Evolutionary conservation across 2,797 vertebrate genomes (phyloP).

Genomic region (Anabacerthia variegaticeps): DNA sequence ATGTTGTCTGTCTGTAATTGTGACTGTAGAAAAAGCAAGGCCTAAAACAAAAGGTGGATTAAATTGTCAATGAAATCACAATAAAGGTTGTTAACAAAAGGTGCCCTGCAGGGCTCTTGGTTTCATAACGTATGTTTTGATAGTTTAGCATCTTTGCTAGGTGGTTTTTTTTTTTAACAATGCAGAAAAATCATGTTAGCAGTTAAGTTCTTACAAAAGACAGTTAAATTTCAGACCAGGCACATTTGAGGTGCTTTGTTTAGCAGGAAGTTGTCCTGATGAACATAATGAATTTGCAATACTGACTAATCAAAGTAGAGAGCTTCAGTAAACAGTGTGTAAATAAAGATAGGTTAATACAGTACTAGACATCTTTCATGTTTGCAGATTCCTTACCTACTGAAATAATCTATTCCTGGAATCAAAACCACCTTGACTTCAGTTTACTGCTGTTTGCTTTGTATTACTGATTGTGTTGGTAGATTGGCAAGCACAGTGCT

Average conservation of each 20-base stretch:
- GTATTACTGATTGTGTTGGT: background rate
- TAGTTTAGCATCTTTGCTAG: background rate
- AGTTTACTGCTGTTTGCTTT: background rate
- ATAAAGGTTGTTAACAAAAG: slow-evolving; percentile 29
- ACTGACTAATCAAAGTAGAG: background rate
- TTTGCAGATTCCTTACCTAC: background rate
- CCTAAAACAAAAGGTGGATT: slow-evolving; percentile 27
- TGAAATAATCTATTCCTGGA: background rate
- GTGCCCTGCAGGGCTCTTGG: background rate
- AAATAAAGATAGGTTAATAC: background rate
- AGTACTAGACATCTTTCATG: background rate
- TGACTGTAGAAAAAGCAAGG: slow-evolving; percentile 15
- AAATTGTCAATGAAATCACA: slow-evolving; percentile 34
- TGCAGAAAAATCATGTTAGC: background rate
- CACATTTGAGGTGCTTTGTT: background rate
- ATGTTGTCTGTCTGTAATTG: slow-evolving; percentile 33
- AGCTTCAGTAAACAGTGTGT: background rate
- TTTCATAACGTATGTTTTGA: background rate
- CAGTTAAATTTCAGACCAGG: background rate
- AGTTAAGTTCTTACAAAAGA: background rate
- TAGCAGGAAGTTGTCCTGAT: background rate
- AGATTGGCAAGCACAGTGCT: background rate
- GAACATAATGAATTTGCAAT: background rate
- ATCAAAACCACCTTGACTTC: background rate
- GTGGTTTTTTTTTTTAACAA: background rate